Base-by-base conservation (phyloP, 2,888 invertebrate species). In the Torymus tubicola region DNA sequence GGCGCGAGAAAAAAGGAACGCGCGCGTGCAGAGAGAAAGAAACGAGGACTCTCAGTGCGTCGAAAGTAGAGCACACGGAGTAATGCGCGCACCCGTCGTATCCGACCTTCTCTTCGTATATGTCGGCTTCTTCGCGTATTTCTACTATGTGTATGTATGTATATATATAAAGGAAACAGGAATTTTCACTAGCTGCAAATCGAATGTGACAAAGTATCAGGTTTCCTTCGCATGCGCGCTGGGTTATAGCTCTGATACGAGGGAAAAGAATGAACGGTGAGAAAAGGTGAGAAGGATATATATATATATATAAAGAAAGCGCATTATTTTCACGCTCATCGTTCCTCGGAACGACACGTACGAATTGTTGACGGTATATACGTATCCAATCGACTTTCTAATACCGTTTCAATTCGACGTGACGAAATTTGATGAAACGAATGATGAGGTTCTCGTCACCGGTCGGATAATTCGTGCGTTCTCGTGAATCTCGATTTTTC, bases 141-240 rank as follows among this genome's bases (percentile, higher is more conserved):
- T n/a, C 24, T 57, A 5, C 0, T 16, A 0, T 60, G 31, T 16
- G 8, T 21, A 16, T 52, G 16, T 52, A 5, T 61, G 13, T 55
- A 10, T 31, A 18, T 64, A 50, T 53, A 55, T n/a, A 42, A 16
- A 70, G 42, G 10, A 18, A 58, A 50, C 21, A 74, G 18, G 52
- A 79, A 79, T 81, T 79, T 77, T 77, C 76, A 71, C 70, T 42
- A 55, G 11, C 64, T 53, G 42, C 55, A 53, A 79, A 76, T 81
- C 68, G 53, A 82, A 77, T 72, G 65, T 71, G 55, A 78, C 71
- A 78, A 76, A 76, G 60, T 76, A 78, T 60, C 50, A 18, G 50
- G 16, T 80, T 69, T 50, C 64, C 61, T 67, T n/a, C 21, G 52
- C 42, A 13, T 8, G 31, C 8, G 31, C 42, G 42, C 10, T 2